Conservation (phyloP, 2,888 invertebrate species). For the Ormyrus rosae region DNA sequence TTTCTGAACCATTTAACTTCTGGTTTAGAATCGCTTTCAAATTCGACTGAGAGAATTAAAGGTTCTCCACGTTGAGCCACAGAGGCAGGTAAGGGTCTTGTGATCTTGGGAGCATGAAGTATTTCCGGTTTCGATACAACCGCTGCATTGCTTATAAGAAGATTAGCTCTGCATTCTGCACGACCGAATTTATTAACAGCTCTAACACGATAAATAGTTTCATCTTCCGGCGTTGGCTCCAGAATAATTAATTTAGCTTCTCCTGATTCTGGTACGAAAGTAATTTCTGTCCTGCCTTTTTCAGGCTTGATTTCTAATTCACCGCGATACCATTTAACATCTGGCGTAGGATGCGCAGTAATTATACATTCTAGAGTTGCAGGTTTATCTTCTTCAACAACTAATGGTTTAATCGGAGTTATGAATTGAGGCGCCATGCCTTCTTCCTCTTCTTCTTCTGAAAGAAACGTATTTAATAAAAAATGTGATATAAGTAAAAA, state of each 20-base stretch:
- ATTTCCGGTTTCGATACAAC: constrained; percentile 77
- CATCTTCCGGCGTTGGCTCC: constrained; percentile 82
- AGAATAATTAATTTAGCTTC: constrained; percentile 81
- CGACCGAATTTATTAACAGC: constrained; percentile 85
- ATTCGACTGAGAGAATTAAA: constrained; percentile 83
- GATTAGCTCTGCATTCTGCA: constrained; percentile 85
- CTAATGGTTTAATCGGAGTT: constrained; percentile 82
- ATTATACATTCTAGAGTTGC: constrained; percentile 83
- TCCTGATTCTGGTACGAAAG: constrained; percentile 81
- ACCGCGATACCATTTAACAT: constrained; percentile 83
- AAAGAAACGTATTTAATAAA: not conserved
- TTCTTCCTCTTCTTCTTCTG: constrained; percentile 84
- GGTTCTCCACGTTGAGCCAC: constrained; percentile 84
- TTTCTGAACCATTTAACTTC: constrained; percentile 91
- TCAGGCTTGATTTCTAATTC: constrained; percentile 80
- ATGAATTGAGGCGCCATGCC: constrained; percentile 83
- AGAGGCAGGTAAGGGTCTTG: constrained; percentile 86
- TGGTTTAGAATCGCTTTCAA: constrained; percentile 84
- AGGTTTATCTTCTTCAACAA: constrained; percentile 80
- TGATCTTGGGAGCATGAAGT: constrained; percentile 84
- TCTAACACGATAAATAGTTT: constrained; percentile 82
- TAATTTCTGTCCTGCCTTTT: constrained; percentile 77
- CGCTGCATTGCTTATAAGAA: constrained; percentile 79
- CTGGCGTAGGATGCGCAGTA: constrained; percentile 83
- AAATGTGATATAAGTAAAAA: no score